Evolutionary conservation across 2,888 invertebrate genomes (phyloP).

Genomic region (Plagodis pulveraria): DNA sequence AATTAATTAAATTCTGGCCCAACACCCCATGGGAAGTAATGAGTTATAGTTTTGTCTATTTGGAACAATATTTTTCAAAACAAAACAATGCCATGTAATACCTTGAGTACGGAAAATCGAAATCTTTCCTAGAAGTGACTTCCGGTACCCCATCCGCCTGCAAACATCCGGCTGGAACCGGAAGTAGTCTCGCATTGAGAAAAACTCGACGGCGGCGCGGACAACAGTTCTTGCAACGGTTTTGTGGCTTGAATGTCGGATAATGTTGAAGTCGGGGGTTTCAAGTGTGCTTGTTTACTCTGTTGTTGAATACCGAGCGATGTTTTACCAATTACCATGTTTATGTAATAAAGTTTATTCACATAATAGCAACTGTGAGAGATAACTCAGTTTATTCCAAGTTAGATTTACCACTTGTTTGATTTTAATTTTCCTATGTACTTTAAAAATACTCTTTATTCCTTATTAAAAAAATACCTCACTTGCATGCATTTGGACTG

Average conservation of each 20-base stretch:
- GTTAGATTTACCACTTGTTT: too few species aligned
- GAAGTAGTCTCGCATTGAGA: slow-evolving; percentile 72
- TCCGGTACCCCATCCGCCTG: slow-evolving; percentile 56
- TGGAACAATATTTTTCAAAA: neutral
- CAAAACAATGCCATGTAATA: slow-evolving; percentile 8
- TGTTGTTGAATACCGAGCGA: neutral
- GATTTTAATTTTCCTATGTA: too few species aligned
- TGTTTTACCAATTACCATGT: too few species aligned
- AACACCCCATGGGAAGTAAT: neutral
- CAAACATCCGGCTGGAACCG: slow-evolving; percentile 72
- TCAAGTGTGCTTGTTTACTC: neutral
- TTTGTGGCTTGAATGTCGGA: slow-evolving; percentile 6
- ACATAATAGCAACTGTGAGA: too few species aligned
- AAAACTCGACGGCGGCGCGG: slow-evolving; percentile 49
- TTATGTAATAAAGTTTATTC: too few species aligned
- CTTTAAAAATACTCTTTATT: too few species aligned
- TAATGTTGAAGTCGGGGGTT: slow-evolving; percentile 2
- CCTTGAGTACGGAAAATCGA: slow-evolving; percentile 18
- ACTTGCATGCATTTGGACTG: too few species aligned
- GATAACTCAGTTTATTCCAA: too few species aligned
- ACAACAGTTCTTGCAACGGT: slow-evolving; percentile 12
- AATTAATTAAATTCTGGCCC: too few species aligned
- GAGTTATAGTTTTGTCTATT: neutral
- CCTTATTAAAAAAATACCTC: too few species aligned
- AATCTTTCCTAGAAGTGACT: slow-evolving; percentile 38